Base-by-base conservation (phyloP, 2,113 vertebrate species). In the Cyphomyrus plagiostoma region DNA sequence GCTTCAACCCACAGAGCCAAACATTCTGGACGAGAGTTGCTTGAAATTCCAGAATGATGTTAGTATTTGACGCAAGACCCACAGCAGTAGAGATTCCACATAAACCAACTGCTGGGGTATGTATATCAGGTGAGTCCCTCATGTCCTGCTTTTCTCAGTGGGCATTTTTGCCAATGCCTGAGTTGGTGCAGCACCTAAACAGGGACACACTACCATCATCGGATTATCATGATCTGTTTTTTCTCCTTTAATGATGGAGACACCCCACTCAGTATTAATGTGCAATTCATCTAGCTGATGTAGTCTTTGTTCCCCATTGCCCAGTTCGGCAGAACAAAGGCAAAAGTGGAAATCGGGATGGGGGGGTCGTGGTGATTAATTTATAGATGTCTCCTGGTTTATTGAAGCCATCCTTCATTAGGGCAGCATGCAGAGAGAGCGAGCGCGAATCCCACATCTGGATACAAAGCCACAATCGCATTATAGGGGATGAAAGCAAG, bases 351-450 rank as follows among this genome's bases (percentile, higher is more conserved):
- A 85, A 2, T 30, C 11, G 13, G 49, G 46, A 48, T 53, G 52
- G 52, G 19, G 46, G 46, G 46, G 23, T 85, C 8, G 9, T 7
- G n/a, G 80, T 50, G 84, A 35, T 50, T 86, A 50, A 86, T 86
- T 86, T 26, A 52, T 26, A 48, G 4, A 45, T 52, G 46, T 52
- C 49, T 46, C 84, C 4, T 86, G 39, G 10, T 86, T 86, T 86
- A 86, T 50, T 86, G 84, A 52, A 50, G 46, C 23, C 46, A 46
- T 52, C 48, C 46, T 86, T 86, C 84, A 86, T 86, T 52, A 52
- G 21, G 26, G 84, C 3, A 86, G 46, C 84, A 13, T 52, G 39
- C 80, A 23, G 42, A 83, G 80, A 83, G 80, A 83, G 39, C 21
- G 21, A 83, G 39, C 17, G 45, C 2, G n/a, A 52, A 49, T 48